Percentiles rank a stretch among this genome's conserved stretches.
Evolutionary conservation across 2,888 invertebrate species (phyloP).

Genomic region (Anticlea derivata): DNA sequence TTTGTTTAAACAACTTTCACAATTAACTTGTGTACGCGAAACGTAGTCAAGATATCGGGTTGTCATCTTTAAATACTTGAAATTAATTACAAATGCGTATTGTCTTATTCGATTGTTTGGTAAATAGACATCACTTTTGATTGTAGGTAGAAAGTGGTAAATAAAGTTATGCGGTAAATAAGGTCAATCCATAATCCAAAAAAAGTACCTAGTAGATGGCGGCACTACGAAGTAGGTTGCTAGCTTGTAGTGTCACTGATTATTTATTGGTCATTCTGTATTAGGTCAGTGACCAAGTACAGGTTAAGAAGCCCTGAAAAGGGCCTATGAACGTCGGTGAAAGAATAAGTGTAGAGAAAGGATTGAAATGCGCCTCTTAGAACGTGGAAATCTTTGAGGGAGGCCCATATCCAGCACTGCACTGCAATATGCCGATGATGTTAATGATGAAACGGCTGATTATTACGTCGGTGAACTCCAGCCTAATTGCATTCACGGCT

Average conservation of each 20-base stretch:
- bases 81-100: slow-evolving; percentile 16
- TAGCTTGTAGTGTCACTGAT: no score
- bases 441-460: background rate
- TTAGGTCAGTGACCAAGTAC: no score
- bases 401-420: no score
- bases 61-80: slow-evolving; percentile 3
- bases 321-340: no score
- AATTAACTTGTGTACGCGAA: slow-evolving; percentile 68
- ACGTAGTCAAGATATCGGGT: slow-evolving; percentile 15
- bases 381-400: no score
- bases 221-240: no score
- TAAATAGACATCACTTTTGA: slow-evolving; percentile 13
- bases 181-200: background rate
- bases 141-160: slow-evolving; percentile 6
- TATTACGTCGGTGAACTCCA: background rate
- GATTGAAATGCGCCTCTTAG: no score
- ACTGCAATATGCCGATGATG: no score
- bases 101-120: slow-evolving; percentile 20
- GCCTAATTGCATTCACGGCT: slow-evolving; percentile 1
- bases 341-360: no score
- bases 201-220: no score
- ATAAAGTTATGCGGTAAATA: background rate
- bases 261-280: no score
- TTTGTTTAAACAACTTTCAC: slow-evolving; percentile 76
- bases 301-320: no score